Evolutionary conservation across 2,888 invertebrate species (phyloP).

Genomic region (Drosophila mercatorum): DNA sequence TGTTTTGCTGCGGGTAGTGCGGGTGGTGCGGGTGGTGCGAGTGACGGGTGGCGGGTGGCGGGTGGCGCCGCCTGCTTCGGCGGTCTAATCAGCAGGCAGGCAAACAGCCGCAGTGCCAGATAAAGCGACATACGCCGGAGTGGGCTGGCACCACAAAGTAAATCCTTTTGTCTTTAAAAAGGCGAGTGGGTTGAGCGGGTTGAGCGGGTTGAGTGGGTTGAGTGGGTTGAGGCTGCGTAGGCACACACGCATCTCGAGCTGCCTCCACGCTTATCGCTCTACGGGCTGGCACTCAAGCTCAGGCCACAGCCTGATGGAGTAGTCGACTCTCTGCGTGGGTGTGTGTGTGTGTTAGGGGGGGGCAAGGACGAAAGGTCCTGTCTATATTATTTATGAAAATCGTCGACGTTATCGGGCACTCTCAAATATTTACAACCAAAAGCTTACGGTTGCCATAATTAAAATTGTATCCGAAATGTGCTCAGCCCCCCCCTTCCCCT

Average conservation of each 20-base stretch:
- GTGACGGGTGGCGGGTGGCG: too few species aligned
- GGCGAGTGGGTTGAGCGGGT: constrained; percentile 8
- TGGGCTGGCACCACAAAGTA: constrained; percentile 54
- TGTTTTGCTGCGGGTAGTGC: constrained; percentile 39
- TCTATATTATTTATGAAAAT: constrained; percentile 83
- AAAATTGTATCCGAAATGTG: constrained; percentile 83
- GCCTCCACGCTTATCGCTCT: constrained; percentile 29
- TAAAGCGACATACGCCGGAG: constrained; percentile 55
- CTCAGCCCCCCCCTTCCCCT: constrained; percentile 16
- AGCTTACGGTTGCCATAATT: constrained; percentile 84
- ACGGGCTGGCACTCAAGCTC: constrained; percentile 45
- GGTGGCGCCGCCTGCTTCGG: constrained; percentile 28
- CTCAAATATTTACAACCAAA: constrained; percentile 83
- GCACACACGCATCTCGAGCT: constrained; percentile 29
- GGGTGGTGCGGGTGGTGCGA: not conserved
- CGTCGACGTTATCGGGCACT: constrained; percentile 81
- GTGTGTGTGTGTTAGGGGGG: not conserved
- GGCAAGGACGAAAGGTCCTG: constrained; percentile 20
- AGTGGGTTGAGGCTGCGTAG: constrained; percentile 13
- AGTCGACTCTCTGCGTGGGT: constrained; percentile 17
- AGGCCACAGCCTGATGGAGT: constrained; percentile 45
- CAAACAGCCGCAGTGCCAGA: constrained; percentile 70
- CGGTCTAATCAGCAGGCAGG: constrained; percentile 77
- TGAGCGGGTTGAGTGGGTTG: too few species aligned
- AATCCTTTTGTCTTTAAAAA: constrained; percentile 77